Base-by-base conservation (phyloP, 2,797 vertebrate genomes). In the Prunella strophiata region DNA sequence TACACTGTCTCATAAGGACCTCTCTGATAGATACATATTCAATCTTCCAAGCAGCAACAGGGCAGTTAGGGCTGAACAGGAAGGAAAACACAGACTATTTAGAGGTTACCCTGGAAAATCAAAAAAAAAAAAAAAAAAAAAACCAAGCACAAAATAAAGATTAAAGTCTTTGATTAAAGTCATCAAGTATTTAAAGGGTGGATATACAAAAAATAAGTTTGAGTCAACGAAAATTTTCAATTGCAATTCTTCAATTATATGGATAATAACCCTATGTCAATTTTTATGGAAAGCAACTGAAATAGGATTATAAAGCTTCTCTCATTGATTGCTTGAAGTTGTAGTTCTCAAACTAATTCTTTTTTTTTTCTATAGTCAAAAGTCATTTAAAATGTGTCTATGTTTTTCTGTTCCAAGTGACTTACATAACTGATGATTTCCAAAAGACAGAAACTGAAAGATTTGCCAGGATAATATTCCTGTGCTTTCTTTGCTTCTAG, bases 241-340 rank as follows among this genome's bases (percentile, higher is more conserved):
- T 23, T 66, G 7, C 2, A 51, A 34, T 2, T 27, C 42, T 65
- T 71, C 13, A 36, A 30, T 63, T 91, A 45, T 26, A 77, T 27
- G 11, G 3, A 13, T 52, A 85, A 45, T 19, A 59, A 63, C 1
- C 4, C 12, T 52, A 13, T 1, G 16, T 10, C 0, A 18, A 1
- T 45, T 75, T 67, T 71, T 51, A 36, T 32, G 10, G n/a, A 78
- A 74, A 58, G 0, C 2, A 23, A 50, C 13, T 30, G 26, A 85
- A 89, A 61, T 25, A 47, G 3, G 19, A 21, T 43, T 38, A 32
- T 54, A 66, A 66, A 78, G n/a, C 2, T 22, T 55, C 3, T 48
- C 5, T 47, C 5, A 74, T 36, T 38, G 8, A 42, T 71, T 40
- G 1, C 16, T 61, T 79, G 42, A 66, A 88, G 48, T 26, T 38